These are phyloP conservation scores for Drosophila cracens DNA, from an alignment of 2,888 invertebrate species.

Conservation along the genomic window DNA sequence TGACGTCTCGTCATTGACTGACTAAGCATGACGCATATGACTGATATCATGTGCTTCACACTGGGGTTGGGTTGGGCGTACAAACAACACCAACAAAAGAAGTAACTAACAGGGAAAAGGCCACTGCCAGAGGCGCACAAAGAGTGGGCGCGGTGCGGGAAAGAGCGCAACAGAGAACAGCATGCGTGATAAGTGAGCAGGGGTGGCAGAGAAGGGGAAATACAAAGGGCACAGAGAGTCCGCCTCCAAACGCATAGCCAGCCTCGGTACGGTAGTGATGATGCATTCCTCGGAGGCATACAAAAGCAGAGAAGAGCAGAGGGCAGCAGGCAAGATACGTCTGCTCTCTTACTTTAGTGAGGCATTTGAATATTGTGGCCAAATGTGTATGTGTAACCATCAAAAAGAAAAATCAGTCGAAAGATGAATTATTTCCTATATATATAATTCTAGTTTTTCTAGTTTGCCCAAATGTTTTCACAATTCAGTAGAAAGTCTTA, in stretches of 20 bases:
- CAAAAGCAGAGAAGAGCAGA: constrained; percentile 12
- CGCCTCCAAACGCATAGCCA: constrained; percentile 2
- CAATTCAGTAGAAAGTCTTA: not conserved
- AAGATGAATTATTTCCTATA: not conserved
- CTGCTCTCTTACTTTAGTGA: constrained; percentile 33
- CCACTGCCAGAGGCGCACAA: constrained; percentile 39
- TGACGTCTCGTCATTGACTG: constrained; percentile 48
- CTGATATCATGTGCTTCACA: constrained; percentile 24
- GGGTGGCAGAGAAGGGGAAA: not conserved
- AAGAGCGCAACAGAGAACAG: constrained; percentile 26
- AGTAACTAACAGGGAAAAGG: constrained; percentile 19
- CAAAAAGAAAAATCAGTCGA: not conserved
- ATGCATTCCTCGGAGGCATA: constrained; percentile 74
- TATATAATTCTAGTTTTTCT: not conserved
- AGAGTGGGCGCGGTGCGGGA: not conserved
- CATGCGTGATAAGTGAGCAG: constrained; percentile 52
- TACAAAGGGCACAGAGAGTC: constrained; percentile 1
- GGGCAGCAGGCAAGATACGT: constrained; percentile 15
- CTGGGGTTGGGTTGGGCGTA: not conserved
- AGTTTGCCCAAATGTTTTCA: not conserved
- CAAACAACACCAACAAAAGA: constrained; percentile 18
- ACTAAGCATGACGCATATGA: constrained; percentile 59
- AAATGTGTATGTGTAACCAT: not conserved
- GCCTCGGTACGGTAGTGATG: constrained; percentile 64
- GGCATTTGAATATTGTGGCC: not conserved